phyloP scores from a whole-genome alignment of 2,797 vertebrate species.

The Parotocinclus haroldoi region DNA sequence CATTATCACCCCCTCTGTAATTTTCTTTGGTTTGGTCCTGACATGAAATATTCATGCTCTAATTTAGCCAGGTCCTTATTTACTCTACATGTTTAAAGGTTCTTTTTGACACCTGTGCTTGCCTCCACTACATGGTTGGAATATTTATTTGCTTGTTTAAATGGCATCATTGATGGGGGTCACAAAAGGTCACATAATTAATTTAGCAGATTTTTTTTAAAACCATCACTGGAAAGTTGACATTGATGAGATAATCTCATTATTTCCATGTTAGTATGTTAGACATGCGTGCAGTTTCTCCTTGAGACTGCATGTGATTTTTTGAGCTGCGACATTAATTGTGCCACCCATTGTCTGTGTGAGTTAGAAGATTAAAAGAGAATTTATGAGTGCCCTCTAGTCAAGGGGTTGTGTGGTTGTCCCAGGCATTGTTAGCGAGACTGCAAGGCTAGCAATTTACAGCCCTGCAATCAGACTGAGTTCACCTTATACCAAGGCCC shows the following conservation, averaged over 20 bases:
- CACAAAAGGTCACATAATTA: constrained; percentile 18
- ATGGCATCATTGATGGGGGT: constrained; percentile 29
- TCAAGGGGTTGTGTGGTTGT: constrained; percentile 52
- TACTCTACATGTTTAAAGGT: constrained; percentile 41
- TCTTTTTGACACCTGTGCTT: constrained; percentile 35
- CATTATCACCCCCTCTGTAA: constrained; percentile 46
- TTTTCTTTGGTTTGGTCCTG: constrained; percentile 49
- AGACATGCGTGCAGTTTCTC: background rate
- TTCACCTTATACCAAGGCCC: constrained; percentile 61
- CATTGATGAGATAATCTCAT: constrained; percentile 1
- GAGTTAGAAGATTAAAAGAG: constrained; percentile 48
- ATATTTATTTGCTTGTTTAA: constrained; percentile 45
- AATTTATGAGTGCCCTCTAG: constrained; percentile 54
- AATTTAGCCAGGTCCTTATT: constrained; percentile 47
- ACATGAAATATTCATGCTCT: constrained; percentile 55
- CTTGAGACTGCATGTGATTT: constrained; percentile 16
- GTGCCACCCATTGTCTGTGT: constrained; percentile 42
- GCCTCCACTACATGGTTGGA: constrained; percentile 29
- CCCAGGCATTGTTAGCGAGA: constrained; percentile 60
- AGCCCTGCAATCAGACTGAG: constrained; percentile 67
- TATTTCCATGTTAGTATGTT: constrained; percentile 9
- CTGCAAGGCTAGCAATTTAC: constrained; percentile 68
- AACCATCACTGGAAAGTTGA: background rate
- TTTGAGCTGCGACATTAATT: constrained; percentile 23
- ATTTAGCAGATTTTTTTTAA: constrained; percentile 10